phyloP scores from a whole-genome alignment of 2,797 vertebrate species.

The Galago senegalensis region DNA sequence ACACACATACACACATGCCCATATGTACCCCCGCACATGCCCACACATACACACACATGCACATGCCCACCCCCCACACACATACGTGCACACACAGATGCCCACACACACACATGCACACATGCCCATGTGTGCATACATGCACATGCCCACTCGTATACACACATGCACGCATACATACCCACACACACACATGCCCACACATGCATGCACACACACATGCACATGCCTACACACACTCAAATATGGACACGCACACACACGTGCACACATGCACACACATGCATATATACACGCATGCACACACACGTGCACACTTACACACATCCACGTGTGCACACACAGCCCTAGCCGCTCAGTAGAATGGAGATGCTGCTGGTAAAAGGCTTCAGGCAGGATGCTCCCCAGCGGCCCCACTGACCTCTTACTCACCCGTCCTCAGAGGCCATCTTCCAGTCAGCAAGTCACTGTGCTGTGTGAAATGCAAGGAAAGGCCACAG shows the following conservation, averaged over 20 bases:
- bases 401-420: not conserved
- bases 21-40: no score
- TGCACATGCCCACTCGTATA: no score
- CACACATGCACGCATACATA: no score
- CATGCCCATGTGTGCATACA: no score
- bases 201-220: fast-evolving
- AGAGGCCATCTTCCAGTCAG: not conserved
- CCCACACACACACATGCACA: not conserved
- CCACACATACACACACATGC: no score
- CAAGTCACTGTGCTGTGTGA: not conserved
- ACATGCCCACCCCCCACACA: no score
- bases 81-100: no score
- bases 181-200: fast-evolving
- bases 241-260: no score
- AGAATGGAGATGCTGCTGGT: not conserved
- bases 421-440: not conserved
- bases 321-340: no score
- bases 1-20: no score
- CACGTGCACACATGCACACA: fast-evolving
- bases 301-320: fast-evolving
- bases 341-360: fast-evolving
- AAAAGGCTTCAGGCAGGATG: fast-evolving
- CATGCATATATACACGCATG: no score
- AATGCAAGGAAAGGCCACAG: not conserved
- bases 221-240: fast-evolving